Evolutionary conservation across 2,888 invertebrate species (phyloP), one percentile per base, ranked within the genome.

Genomic region (Hartigia nigra): DNA sequence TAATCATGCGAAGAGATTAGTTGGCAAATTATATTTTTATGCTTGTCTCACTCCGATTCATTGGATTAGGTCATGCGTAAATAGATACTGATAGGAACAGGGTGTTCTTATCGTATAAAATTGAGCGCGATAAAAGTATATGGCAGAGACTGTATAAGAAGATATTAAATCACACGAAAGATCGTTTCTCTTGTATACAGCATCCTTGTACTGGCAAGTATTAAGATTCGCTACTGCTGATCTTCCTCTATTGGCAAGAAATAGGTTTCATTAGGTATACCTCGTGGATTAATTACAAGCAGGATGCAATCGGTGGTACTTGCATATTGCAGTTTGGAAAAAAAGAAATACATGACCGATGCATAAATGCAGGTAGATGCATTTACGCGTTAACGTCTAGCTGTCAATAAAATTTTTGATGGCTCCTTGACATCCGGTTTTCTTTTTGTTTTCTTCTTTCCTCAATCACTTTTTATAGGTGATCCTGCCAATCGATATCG

Each of bases 231-330:
- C 55, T 55, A 31, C 75, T 77, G 79, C 74, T 69, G 78, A 82
- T 75, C 32, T 35, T 39, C 76, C 39, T 74, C 35, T 31, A 70
- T 76, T 34, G 37, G 77, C 81, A 82, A 83, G 82, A 82, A 80
- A 77, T 79, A 70, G 77, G 78, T 77, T 82, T 83, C 82, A 82
- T 82, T 82, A 81, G 79, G 79, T 23, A 23, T 55, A 74, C 79
- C 72, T 76, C 75, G 81, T 69, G 79, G 79, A 80, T 78, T 82
- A 81, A 83, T 82, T 81, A 82, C 82, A 79, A 83, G 78, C 81
- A 82, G 82, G 81, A 83, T 81, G 82, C 77, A 81, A 81, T 82
- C 80, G 80, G 78, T 76, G 81, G 77, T 81, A 79, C 79, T 77
- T 79, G 76, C 81, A 83, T 72, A 23, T 9, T 55, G 9, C 55